Evolutionary conservation across 2,797 vertebrate genomes (phyloP).

Genomic region (Babyrousa celebensis): DNA sequence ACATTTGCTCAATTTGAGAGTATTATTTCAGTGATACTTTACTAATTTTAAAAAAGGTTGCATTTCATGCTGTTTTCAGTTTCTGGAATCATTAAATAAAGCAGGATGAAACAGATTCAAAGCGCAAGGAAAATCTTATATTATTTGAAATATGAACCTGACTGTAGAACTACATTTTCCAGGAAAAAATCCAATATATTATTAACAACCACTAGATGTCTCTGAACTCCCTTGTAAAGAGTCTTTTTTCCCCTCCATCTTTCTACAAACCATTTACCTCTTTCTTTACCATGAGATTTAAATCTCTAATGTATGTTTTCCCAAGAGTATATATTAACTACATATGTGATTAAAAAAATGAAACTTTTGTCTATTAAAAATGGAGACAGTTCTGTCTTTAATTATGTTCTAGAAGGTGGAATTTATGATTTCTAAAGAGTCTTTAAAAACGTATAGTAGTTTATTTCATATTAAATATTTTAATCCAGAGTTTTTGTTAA

Average conservation of each 20-base stretch:
- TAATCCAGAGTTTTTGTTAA: slow-evolving; percentile 43
- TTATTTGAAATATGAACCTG: slow-evolving; percentile 40
- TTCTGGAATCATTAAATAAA: slow-evolving; percentile 70
- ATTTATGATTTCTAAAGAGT: slow-evolving; percentile 75
- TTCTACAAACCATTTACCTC: slow-evolving; percentile 72
- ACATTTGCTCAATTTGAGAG: slow-evolving; percentile 64
- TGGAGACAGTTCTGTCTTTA: slow-evolving; percentile 14
- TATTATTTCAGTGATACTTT: slow-evolving; percentile 76
- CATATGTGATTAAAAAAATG: slow-evolving; percentile 34
- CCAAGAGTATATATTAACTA: slow-evolving; percentile 77
- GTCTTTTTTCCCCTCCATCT: slow-evolving; percentile 78
- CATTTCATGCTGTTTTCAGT: slow-evolving; percentile 64
- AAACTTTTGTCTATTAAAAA: slow-evolving; percentile 72
- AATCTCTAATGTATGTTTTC: slow-evolving; percentile 79
- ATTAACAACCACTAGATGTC: slow-evolving; percentile 91
- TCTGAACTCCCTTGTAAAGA: slow-evolving; percentile 87
- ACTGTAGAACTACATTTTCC: slow-evolving; percentile 33
- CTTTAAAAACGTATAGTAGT: slow-evolving; percentile 35
- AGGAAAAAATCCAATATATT: slow-evolving; percentile 8
- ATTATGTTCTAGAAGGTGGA: slow-evolving; percentile 61
- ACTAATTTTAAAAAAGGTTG: slow-evolving; percentile 69
- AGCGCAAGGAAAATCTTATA: slow-evolving; percentile 63
- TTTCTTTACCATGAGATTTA: slow-evolving; percentile 82
- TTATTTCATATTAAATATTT: slow-evolving; percentile 65
- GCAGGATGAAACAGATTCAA: slow-evolving; percentile 47